Conservation (phyloP, 2,113 vertebrate species). For the Galemys pyrenaicus region DNA sequence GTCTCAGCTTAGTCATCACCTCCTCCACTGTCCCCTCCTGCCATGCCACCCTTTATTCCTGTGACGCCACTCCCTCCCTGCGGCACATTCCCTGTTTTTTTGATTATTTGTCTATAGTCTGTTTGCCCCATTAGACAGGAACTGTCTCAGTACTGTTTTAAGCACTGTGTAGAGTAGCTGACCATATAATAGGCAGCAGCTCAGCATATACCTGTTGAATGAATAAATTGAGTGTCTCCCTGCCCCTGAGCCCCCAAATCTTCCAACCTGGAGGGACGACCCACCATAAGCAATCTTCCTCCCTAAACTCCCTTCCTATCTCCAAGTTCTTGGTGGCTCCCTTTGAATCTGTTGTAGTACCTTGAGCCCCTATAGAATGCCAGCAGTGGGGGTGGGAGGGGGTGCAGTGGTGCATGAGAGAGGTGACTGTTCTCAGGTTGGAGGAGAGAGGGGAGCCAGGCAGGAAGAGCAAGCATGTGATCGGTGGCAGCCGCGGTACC, state of each 20-base stretch:
- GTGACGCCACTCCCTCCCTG: background rate
- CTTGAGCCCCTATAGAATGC: background rate
- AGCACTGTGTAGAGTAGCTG: too few species aligned
- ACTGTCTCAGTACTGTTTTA: background rate
- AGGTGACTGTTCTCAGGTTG: background rate
- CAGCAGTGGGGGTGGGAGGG: background rate
- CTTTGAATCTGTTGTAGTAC: background rate
- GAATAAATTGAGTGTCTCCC: accelerated
- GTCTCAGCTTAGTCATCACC: background rate
- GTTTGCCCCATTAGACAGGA: background rate
- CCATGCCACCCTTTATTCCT: background rate
- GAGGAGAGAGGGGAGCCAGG: background rate
- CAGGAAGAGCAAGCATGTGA: accelerated
- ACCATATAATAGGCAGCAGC: accelerated
- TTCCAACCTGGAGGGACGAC: background rate
- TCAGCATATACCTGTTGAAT: background rate
- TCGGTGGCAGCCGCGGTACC: accelerated
- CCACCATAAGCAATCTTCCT: too few species aligned
- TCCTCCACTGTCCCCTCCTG: background rate
- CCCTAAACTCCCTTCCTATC: background rate
- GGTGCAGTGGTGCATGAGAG: accelerated
- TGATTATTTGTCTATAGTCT: background rate
- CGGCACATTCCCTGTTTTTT: background rate
- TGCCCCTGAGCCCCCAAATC: background rate
- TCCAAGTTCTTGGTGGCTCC: background rate